Base-by-base conservation (phyloP, 2,113 vertebrate genomes). In the Pagrus major region DNA sequence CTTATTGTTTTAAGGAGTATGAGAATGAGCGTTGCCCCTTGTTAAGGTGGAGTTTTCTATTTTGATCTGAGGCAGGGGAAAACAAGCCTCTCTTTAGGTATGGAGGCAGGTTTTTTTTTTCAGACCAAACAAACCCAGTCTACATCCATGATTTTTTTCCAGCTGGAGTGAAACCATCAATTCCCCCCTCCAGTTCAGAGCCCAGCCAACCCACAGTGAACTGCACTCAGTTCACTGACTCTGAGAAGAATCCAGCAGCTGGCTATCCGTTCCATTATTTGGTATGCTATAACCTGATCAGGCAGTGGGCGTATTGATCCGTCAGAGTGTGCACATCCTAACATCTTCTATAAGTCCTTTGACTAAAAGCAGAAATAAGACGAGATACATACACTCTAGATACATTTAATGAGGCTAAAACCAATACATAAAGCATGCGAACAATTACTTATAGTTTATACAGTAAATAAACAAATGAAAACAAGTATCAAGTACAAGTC, bases 251-350 rank as follows among this genome's bases (percentile, higher is more conserved):
- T 27, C 0, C 3, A 14, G 46, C 44, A 69, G 39, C 14, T 2
- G 25, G 39, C 3, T 15, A 25, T 1, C 23, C 0, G 2, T 31
- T 49, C 54, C 0, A 39, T 39, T 10, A 68, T n/a, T 66, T 11
- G 14, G 11, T 35, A 35, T 37, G n/a, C 44, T 10, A 9, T 58
- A 29, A 46, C 67, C 15, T 64, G 42, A 74, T 84, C 21, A 60
- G 56, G 20, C 21, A 72, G 68, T 35, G 65, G 56, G 64, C 7
- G 16, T 9, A 41, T 31, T 41, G n/a, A 67, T 46, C 47, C 27
- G 46, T 37, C 33, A 25, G 5, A 37, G 33, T 9, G 4, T 18
- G n/a, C n/a, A 63, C 27, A 69, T 51, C 66, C 71, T 7, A 23
- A 33, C 25, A 25, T 21, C 11, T 0, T 14, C 20, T 6, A 55